A percentile compares a stretch with the other conserved stretches of the same genome.
phyloP scores from a whole-genome alignment of 2,888 invertebrate genomes.

The Thecocarcelia acutangulata region DNA sequence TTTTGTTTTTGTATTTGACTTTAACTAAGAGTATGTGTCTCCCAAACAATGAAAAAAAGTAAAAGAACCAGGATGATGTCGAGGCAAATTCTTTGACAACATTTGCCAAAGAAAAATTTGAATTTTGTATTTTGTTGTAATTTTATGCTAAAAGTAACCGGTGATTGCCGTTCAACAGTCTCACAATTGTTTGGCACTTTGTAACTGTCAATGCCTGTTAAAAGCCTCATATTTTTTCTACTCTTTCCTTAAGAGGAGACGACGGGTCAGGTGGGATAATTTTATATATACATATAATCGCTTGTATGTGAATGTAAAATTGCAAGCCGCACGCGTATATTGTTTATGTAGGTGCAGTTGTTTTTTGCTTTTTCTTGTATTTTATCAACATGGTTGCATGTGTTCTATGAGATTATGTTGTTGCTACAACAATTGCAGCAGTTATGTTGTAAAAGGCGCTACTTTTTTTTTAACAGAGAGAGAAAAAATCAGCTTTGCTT shows the following conservation, averaged over 20 bases:
- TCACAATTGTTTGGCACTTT: slow-evolving; percentile 79
- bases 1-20: not conserved
- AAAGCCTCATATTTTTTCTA: slow-evolving; percentile 75
- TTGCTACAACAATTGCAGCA: slow-evolving; percentile 63
- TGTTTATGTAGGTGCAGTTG: slow-evolving; percentile 36
- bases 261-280: not conserved
- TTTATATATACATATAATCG: too few species aligned
- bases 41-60: slow-evolving; percentile 5
- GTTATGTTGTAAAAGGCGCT: slow-evolving; percentile 66
- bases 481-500: slow-evolving; percentile 25
- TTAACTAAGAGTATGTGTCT: slow-evolving; percentile 54
- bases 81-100: slow-evolving; percentile 59
- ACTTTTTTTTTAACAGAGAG: slow-evolving; percentile 41
- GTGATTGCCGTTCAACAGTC: slow-evolving; percentile 60
- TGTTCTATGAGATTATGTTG: slow-evolving; percentile 64
- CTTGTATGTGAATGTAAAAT: slow-evolving; percentile 31
- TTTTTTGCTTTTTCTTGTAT: slow-evolving; percentile 34
- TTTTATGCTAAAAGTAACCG: slow-evolving; percentile 56
- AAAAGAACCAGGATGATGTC: slow-evolving; percentile 31
- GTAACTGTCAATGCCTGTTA: slow-evolving; percentile 80
- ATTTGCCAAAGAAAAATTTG: slow-evolving; percentile 54
- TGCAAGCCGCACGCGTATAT: slow-evolving; percentile 59
- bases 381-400: slow-evolving; percentile 60
- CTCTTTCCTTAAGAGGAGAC: slow-evolving; percentile 3
- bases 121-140: slow-evolving; percentile 54